Conservation (phyloP, 2,888 invertebrate genomes). For the Caenorhabditis sp. region DNA sequence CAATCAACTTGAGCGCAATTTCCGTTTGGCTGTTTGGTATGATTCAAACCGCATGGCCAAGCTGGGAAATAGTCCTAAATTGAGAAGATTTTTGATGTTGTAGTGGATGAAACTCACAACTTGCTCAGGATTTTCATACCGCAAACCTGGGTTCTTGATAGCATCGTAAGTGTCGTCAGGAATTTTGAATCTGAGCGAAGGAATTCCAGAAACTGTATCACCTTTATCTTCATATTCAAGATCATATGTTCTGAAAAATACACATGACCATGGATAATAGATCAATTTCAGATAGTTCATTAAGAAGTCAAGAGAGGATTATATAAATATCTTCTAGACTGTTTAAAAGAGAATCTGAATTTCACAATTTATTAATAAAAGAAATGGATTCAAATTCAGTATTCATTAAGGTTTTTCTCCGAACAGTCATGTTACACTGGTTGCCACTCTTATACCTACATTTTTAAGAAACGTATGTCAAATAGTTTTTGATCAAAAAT, state of each 20-base stretch:
- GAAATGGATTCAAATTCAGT: too few relatives aligned
- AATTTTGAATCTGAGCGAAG: slow-evolving; percentile 49
- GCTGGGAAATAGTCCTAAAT: slow-evolving; percentile 52
- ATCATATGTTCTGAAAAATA: slow-evolving; percentile 51
- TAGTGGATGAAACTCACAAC: slow-evolving; percentile 26
- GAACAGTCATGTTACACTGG: too few relatives aligned
- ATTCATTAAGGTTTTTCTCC: too few relatives aligned
- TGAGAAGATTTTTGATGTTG: neutral
- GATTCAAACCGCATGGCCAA: slow-evolving; percentile 52
- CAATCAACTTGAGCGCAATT: slow-evolving; percentile 35
- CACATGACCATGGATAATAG: too few relatives aligned
- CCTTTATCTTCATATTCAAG: slow-evolving; percentile 42
- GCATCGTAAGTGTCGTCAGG: slow-evolving; percentile 51
- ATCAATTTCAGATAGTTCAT: too few relatives aligned
- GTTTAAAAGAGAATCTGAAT: too few relatives aligned
- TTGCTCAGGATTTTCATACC: slow-evolving; percentile 50
- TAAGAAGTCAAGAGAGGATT: too few relatives aligned
- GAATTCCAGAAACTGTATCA: slow-evolving; percentile 47
- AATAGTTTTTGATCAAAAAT: too few relatives aligned
- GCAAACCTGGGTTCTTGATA: slow-evolving; percentile 45
- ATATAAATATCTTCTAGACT: too few relatives aligned
- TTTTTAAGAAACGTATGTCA: too few relatives aligned
- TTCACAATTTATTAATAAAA: too few relatives aligned
- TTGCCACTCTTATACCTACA: too few relatives aligned
- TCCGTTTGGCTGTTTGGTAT: slow-evolving; percentile 30